phyloP scores from a whole-genome alignment of 92 coral and sea anemone genomes.

The Zoanthus gigantus region DNA sequence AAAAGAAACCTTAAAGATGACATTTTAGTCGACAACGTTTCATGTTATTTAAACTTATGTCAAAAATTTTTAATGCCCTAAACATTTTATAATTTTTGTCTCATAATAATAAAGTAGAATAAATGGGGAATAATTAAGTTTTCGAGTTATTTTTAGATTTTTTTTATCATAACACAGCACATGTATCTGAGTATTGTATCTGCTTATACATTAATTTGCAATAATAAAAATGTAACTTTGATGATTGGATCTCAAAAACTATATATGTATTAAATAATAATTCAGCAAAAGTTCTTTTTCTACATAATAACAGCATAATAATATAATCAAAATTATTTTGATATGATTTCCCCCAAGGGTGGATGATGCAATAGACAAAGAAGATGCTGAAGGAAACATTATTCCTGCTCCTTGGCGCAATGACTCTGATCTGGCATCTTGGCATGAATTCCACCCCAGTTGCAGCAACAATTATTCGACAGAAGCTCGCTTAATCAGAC shows the following conservation, averaged over 20 bases:
- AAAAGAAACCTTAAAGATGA: too few relatives aligned
- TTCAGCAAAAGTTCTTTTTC: slow-evolving; percentile 18
- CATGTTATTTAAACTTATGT: too few relatives aligned
- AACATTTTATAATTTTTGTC: too few relatives aligned
- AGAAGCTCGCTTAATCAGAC: slow-evolving; percentile 64
- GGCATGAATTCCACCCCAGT: slow-evolving; percentile 52
- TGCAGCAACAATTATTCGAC: slow-evolving; percentile 69
- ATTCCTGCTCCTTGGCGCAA: slow-evolving; percentile 58
- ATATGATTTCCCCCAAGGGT: neutral
- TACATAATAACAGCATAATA: neutral
- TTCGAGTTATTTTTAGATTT: too few relatives aligned
- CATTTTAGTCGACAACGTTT: too few relatives aligned
- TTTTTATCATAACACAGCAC: too few relatives aligned
- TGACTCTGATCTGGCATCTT: slow-evolving; percentile 35
- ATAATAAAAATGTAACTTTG: slow-evolving; percentile 9
- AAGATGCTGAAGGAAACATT: slow-evolving; percentile 28
- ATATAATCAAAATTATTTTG: neutral
- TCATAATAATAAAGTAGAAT: too few relatives aligned
- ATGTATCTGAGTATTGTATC: neutral
- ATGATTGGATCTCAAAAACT: slow-evolving; percentile 13
- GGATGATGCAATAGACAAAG: slow-evolving; percentile 35
- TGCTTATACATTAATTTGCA: neutral
- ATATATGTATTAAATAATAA: slow-evolving; percentile 1
- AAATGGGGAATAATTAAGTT: too few relatives aligned
- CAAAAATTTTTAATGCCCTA: too few relatives aligned